phyloP scores from a whole-genome alignment of 2,113 vertebrate species.

The Lepisosteus oculatus region DNA sequence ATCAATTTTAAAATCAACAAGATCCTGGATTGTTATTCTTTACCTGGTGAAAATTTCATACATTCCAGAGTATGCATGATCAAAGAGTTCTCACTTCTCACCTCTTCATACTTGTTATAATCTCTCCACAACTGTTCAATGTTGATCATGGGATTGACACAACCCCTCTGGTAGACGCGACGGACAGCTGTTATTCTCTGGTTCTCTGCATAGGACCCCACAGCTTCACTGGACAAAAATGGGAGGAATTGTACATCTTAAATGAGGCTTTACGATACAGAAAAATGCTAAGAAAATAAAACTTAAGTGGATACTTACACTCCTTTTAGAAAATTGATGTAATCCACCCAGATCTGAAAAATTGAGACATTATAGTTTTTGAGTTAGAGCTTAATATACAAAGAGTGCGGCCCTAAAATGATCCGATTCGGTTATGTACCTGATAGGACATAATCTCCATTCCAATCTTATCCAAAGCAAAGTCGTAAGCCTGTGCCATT shows the following conservation, averaged over 20 bases:
- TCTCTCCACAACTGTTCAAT: constrained; percentile 98
- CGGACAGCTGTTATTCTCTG: constrained; percentile 97
- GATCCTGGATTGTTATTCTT: not conserved
- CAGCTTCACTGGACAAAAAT: constrained; percentile 79
- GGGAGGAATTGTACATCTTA: not conserved
- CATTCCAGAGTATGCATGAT: too few relatives aligned
- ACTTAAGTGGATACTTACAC: constrained; percentile 78
- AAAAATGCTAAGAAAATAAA: too few relatives aligned
- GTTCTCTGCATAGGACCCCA: constrained; percentile 97
- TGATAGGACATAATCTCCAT: constrained; percentile 99
- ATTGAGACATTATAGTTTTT: constrained; percentile 38
- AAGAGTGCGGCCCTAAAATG: constrained; percentile 10
- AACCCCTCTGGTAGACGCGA: constrained; percentile 95
- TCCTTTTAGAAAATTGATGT: constrained; percentile 99
- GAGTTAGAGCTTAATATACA: not conserved
- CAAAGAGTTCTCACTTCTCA: constrained; percentile 38
- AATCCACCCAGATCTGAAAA: constrained; percentile 97
- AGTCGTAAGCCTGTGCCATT: constrained; percentile 99
- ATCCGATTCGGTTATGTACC: constrained; percentile 59
- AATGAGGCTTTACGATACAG: too few relatives aligned
- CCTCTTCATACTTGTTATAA: constrained; percentile 99
- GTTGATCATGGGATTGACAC: constrained; percentile 99
- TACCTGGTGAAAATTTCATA: too few relatives aligned
- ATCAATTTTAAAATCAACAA: not conserved
- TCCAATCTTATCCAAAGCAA: constrained; percentile 98